Evolutionary conservation across 2,797 vertebrate species (phyloP), one percentile per base, ranked within the genome.

Genomic region (Cyprinodon diabolis): DNA sequence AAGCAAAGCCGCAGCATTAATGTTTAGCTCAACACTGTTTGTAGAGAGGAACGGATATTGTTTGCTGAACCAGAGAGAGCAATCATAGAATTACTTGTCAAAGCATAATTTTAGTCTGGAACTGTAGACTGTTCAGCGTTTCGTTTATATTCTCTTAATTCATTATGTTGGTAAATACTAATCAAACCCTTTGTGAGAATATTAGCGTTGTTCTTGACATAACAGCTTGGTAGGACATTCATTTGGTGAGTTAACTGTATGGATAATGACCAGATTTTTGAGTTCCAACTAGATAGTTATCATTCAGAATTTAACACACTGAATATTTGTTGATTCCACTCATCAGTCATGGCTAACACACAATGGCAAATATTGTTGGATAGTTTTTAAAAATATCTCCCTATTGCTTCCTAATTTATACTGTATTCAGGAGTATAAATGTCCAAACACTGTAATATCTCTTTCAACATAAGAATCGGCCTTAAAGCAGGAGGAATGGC

Each of bases 381-480:
- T 65, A 67, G 17, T 37, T 69, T 72, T 66, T 71, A 69, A 73
- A 6, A 13, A 71, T 11, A 23, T 30, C 21, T 19, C n/a, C 9
- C 4, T 14, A 66, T 30, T 15, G 23, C 3, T 65, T 74, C 12
- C 47, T 30, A 30, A 30, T 30, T 30, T 30, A 30, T 30, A 30
- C 30, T 30, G 30, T 30, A 30, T 30, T 30, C 30, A 30, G 30
- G 30, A 30, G 30, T 30, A 30, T 30, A 30, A 3, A 30, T 30
- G 30, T 30, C 30, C 30, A 30, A 30, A 30, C 3, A 30, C 37
- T 45, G 71, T 51, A 3, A 56, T 52, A 7, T 58, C 40, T 69
- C 66, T 37, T 15, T 21, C 9, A 30, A 21, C 77, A 13, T 56
- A 76, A 80, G 78, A 65, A 76, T 48, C 43, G 69, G 37, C 66